These are phyloP conservation scores for Gymnothorax reevesii DNA, from an alignment of 2,797 vertebrate species.

Conservation along the genomic window DNA sequence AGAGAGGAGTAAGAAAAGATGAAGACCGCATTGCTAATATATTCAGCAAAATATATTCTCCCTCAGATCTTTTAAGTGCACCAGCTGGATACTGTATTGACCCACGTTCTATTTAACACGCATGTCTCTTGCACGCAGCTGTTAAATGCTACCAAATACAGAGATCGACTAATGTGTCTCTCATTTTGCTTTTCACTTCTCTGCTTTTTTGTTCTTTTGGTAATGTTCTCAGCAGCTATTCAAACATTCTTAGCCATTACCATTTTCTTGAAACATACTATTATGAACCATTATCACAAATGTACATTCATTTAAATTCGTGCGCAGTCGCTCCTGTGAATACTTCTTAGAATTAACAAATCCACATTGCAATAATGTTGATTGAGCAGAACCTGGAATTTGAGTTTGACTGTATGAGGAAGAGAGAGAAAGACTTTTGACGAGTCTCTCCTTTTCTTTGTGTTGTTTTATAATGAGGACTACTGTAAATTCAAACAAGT, in stretches of 20 bases:
- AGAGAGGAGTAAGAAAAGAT: neutral
- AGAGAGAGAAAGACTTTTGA: neutral
- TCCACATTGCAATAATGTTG: neutral
- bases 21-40: conserved; percentile 18
- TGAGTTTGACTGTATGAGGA: neutral
- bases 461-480: neutral
- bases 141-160: neutral
- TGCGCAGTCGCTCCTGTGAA: neutral
- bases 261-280: neutral
- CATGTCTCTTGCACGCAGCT: neutral
- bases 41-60: conserved; percentile 16
- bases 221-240: neutral
- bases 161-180: neutral
- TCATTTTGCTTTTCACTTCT: neutral
- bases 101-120: conserved; percentile 2
- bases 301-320: neutral
- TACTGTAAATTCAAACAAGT: conserved; percentile 10
- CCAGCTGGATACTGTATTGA: conserved; percentile 24
- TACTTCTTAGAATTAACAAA: neutral
- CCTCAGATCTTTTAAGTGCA: conserved; percentile 11
- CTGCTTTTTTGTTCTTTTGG: neutral
- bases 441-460: neutral
- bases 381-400: neutral
- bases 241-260: neutral
- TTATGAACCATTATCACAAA: neutral